These are phyloP conservation scores for Clunio marinus DNA, from an alignment of 2,888 invertebrate genomes.

Conservation along the genomic window DNA sequence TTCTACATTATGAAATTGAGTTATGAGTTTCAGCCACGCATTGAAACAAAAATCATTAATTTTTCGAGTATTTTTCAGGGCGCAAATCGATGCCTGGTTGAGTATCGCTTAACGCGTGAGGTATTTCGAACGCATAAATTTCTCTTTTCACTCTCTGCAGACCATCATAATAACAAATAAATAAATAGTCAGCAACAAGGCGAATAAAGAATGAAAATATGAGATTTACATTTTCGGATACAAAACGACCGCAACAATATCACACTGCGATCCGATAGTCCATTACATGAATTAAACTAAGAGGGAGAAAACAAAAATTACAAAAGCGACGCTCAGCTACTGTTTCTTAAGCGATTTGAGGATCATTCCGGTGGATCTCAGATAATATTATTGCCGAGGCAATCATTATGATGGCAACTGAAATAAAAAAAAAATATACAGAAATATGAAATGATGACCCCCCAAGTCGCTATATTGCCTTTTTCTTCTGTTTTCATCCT, in stretches of 20 bases:
- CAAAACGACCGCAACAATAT: conserved; percentile 24
- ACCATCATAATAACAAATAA: neutral
- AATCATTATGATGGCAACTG: conserved; percentile 13
- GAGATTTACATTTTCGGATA: conserved; percentile 33
- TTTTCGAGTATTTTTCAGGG: conserved; percentile 13
- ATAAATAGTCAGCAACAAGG: neutral
- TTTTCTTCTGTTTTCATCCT: conserved; percentile 19
- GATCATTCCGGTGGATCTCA: conserved; percentile 21
- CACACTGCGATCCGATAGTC: conserved; percentile 38
- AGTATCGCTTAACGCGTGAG: conserved; percentile 32
- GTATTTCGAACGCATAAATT: conserved; percentile 35
- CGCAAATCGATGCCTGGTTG: conserved; percentile 1
- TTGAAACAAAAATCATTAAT: conserved; percentile 37
- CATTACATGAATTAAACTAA: conserved; percentile 38
- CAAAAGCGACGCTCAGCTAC: conserved; percentile 31
- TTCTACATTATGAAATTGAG: conserved; percentile 19
- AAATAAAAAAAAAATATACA: too few relatives aligned
- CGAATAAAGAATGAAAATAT: conserved; percentile 12
- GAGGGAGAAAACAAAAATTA: neutral
- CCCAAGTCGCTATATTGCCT: conserved; percentile 23
- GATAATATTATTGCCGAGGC: conserved; percentile 33
- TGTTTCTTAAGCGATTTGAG: conserved; percentile 27
- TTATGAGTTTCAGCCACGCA: conserved; percentile 33
- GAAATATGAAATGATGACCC: too few relatives aligned
- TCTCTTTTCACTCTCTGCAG: neutral